phyloP scores from a whole-genome alignment of 2,888 invertebrate genomes.

The Ctenicera cuprea region DNA sequence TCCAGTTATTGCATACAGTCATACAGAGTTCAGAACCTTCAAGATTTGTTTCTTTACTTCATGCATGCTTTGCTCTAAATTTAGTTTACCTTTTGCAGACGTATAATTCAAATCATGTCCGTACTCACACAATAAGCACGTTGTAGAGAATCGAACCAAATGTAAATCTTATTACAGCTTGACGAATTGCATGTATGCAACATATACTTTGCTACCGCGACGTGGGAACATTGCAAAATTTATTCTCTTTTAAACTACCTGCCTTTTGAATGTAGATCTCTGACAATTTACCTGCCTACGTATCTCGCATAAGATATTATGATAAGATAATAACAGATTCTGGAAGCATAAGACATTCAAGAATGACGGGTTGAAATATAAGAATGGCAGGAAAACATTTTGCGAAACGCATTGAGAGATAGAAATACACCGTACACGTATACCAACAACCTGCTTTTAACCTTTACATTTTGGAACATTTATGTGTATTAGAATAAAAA shows the following conservation, averaged over 20 bases:
- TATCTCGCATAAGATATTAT: slow-evolving; percentile 17
- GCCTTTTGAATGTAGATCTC: slow-evolving; percentile 26
- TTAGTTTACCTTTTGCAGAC: no score
- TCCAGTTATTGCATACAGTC: no score
- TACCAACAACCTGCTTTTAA: no score
- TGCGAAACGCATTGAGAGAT: no score
- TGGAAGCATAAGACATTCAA: neutral
- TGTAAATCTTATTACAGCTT: slow-evolving; percentile 16
- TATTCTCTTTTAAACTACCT: slow-evolving; percentile 7
- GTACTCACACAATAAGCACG: neutral
- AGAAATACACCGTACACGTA: no score
- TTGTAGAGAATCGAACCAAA: slow-evolving; percentile 4
- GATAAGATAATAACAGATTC: slow-evolving; percentile 34
- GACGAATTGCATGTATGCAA: slow-evolving; percentile 26
- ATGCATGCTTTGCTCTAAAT: no score
- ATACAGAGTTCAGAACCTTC: no score
- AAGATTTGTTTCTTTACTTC: no score
- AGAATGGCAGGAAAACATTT: neutral
- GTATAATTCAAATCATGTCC: neutral
- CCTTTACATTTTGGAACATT: no score
- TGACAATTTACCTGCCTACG: slow-evolving; percentile 25
- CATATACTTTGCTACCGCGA: slow-evolving; percentile 4
- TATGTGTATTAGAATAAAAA: no score
- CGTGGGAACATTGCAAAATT: slow-evolving; percentile 25
- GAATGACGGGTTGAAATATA: neutral